These are phyloP conservation scores for Ptychochromis oligacanthus DNA, from an alignment of 2,113 vertebrate genomes.

Conservation along the genomic window DNA sequence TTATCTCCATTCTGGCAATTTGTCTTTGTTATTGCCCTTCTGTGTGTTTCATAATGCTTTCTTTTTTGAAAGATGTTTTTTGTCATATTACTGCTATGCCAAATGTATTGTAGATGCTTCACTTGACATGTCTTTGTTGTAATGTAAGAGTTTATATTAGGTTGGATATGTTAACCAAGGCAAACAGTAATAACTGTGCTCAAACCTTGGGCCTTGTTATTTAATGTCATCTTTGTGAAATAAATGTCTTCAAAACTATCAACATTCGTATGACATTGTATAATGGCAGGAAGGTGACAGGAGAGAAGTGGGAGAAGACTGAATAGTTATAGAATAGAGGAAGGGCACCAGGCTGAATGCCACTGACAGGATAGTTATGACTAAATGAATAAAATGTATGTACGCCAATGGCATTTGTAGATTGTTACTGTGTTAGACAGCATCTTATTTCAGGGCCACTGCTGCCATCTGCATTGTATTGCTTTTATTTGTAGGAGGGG, in stretches of 20 bases:
- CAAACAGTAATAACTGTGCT: not conserved
- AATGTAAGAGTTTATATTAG: not conserved
- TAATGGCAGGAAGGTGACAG: slow-evolving; percentile 11
- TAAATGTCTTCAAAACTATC: slow-evolving; percentile 25
- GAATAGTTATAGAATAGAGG: slow-evolving; percentile 3
- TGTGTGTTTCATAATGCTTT: slow-evolving; percentile 4
- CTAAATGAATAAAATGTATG: slow-evolving; percentile 49
- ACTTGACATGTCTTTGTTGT: not conserved
- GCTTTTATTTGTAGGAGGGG: slow-evolving; percentile 4
- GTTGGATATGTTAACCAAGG: not conserved
- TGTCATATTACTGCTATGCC: not conserved
- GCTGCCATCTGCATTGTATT: slow-evolving; percentile 29
- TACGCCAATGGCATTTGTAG: slow-evolving; percentile 15
- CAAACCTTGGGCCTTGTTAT: not conserved
- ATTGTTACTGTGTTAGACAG: slow-evolving; percentile 18
- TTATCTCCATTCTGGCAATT: slow-evolving; percentile 10
- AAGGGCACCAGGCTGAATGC: slow-evolving; percentile 14
- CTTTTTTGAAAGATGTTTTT: not conserved
- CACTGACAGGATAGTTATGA: slow-evolving; percentile 45
- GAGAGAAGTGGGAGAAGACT: slow-evolving; percentile 16
- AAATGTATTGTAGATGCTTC: slow-evolving; percentile 5
- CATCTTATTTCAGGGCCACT: slow-evolving; percentile 23
- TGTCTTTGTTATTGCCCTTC: slow-evolving; percentile 14
- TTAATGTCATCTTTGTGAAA: not conserved
- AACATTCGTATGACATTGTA: slow-evolving; percentile 25